These are phyloP conservation scores for Abramis brama DNA, from an alignment of 2,113 vertebrate genomes.

Conservation along the genomic window DNA sequence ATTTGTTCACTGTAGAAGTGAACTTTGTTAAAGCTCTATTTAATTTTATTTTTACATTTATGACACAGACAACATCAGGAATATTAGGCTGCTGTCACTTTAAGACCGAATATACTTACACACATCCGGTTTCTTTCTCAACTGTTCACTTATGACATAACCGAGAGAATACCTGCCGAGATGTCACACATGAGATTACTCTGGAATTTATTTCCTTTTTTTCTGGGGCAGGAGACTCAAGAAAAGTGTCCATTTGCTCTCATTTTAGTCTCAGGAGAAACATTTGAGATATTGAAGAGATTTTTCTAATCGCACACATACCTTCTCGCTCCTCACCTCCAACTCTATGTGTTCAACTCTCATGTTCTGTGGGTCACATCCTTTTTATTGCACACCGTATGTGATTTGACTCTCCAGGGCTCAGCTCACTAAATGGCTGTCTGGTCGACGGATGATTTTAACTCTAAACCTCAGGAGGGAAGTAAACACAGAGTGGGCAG, in stretches of 20 bases:
- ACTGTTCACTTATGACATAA: no score
- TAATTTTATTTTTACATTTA: no score
- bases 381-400: constrained; percentile 66
- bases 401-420: constrained; percentile 69
- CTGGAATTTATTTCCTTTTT: background rate
- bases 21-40: no score
- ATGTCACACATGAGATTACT: background rate
- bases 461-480: constrained; percentile 71
- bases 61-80: no score
- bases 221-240: background rate
- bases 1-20: no score
- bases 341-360: constrained; percentile 9
- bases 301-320: background rate
- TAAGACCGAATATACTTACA: no score
- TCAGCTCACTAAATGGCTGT: constrained; percentile 64
- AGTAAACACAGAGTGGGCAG: constrained; percentile 54
- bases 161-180: no score
- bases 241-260: background rate
- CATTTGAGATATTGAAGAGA: background rate
- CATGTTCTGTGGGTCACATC: constrained; percentile 56
- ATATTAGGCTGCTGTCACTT: no score
- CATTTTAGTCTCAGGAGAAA: background rate
- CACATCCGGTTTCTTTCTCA: no score
- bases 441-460: constrained; percentile 67
- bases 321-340: background rate